Evolutionary conservation across 2,113 vertebrate species (phyloP).

Genomic region (Furnarius figulus): DNA sequence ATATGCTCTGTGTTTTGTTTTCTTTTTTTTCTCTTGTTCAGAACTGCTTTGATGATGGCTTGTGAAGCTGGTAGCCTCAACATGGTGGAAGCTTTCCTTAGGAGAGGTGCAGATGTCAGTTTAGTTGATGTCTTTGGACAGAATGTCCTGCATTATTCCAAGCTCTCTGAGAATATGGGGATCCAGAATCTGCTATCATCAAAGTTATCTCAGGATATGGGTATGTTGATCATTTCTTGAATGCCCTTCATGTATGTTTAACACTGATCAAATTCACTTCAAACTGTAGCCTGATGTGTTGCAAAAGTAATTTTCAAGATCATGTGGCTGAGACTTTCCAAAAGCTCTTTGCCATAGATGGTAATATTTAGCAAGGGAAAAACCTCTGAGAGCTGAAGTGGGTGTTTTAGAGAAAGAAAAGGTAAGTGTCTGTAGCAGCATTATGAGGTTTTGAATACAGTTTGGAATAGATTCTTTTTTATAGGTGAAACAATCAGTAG

Average conservation of each 20-base stretch:
- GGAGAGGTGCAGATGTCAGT: constrained; percentile 80
- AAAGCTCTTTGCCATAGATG: background rate
- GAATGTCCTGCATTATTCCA: constrained; percentile 85
- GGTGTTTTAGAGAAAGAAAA: background rate
- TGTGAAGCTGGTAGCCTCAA: constrained; percentile 77
- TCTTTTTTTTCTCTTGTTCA: constrained; percentile 51
- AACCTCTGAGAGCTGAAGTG: background rate
- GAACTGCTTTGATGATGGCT: constrained; percentile 90
- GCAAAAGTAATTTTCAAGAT: background rate
- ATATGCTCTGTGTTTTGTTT: background rate
- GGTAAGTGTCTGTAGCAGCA: background rate
- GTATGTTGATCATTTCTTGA: constrained; percentile 73
- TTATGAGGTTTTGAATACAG: rapidly evolving
- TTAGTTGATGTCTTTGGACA: constrained; percentile 87
- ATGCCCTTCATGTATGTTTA: background rate
- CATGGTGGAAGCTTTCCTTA: constrained; percentile 82
- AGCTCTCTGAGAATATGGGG: constrained; percentile 79
- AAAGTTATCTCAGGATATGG: constrained; percentile 77
- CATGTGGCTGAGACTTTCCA: background rate
- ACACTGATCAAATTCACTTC: constrained; percentile 20
- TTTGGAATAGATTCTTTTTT: background rate
- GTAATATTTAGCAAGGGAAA: background rate
- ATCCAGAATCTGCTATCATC: constrained; percentile 81
- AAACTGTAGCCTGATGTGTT: background rate
- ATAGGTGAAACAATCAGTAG: background rate